phyloP scores from a whole-genome alignment of 2,888 invertebrate genomes.

The Mesorhabditis sp. region DNA sequence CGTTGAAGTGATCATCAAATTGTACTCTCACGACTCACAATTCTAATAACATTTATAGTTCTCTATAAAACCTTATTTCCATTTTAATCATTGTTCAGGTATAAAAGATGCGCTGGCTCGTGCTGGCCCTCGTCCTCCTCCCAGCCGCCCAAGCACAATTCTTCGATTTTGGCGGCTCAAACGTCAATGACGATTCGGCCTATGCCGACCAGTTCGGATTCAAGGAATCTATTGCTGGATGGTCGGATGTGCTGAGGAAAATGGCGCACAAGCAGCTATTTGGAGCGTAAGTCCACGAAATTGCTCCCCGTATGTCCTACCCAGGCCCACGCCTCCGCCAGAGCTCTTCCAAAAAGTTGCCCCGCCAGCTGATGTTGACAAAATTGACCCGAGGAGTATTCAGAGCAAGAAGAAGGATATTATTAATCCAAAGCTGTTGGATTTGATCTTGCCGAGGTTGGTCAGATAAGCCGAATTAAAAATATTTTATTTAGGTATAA shows the following conservation, averaged over 20 bases:
- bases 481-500: background rate
- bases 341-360: constrained; percentile 7
- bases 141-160: background rate
- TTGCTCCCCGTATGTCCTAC: background rate
- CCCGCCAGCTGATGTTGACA: constrained; percentile 20
- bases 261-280: constrained; percentile 24
- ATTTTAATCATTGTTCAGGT: too few relatives aligned
- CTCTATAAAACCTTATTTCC: too few relatives aligned
- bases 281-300: constrained; percentile 4
- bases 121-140: background rate
- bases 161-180: background rate
- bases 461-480: background rate
- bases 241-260: constrained; percentile 34
- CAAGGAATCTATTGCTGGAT: constrained; percentile 32
- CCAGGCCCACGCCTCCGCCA: background rate
- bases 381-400: constrained; percentile 18
- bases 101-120: background rate
- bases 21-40: too few relatives aligned
- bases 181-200: background rate
- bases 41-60: too few relatives aligned
- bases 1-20: too few relatives aligned
- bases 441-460: constrained; percentile 36
- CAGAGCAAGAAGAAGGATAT: constrained; percentile 38
- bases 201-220: constrained; percentile 32
- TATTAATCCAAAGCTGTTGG: constrained; percentile 36